These are phyloP conservation scores for Amphiprion percula DNA, from an alignment of 2,113 vertebrate species.

Conservation along the genomic window DNA sequence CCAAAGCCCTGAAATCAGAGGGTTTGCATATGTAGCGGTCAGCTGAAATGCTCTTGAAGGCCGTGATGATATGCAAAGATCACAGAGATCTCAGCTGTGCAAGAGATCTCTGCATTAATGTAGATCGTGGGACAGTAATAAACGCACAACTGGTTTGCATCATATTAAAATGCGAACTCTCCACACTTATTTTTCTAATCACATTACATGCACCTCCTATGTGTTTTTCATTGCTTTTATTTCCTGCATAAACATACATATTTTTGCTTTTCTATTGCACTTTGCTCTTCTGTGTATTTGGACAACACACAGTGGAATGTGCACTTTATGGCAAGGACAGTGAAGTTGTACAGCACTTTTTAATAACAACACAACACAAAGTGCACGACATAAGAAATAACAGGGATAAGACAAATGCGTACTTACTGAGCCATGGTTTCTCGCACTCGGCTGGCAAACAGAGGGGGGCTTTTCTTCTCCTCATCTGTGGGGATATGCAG, in stretches of 20 bases:
- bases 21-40: neutral
- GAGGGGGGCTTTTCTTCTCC: conserved; percentile 87
- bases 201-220: neutral
- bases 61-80: neutral
- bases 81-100: neutral
- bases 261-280: neutral
- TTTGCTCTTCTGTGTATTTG: neutral
- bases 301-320: neutral
- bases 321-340: neutral
- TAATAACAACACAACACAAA: neutral
- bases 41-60: neutral
- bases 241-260: neutral
- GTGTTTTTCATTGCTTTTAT: neutral
- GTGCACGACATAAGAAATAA: neutral
- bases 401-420: neutral
- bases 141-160: neutral
- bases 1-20: conserved; percentile 84
- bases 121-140: neutral
- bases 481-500: conserved; percentile 90
- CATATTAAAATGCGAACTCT: neutral
- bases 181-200: neutral
- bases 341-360: conserved; percentile 2
- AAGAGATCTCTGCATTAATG: neutral
- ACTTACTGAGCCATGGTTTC: conserved; percentile 91
- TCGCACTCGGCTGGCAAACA: conserved; percentile 91